phyloP scores from a whole-genome alignment of 2,888 invertebrate species.

The Ferrisia virgata region DNA sequence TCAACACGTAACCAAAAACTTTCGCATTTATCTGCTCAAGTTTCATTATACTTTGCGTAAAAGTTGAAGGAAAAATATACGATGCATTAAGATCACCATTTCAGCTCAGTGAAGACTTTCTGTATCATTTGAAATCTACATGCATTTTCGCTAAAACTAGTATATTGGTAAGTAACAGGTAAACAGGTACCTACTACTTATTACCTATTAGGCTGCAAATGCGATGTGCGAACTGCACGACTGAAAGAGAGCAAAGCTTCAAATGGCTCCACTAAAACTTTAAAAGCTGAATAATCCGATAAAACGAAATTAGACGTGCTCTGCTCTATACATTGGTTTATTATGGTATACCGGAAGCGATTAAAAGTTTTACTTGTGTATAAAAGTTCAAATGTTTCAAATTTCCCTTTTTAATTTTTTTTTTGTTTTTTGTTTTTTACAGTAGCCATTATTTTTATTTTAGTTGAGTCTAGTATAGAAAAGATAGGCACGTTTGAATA shows the following conservation, averaged over 20 bases:
- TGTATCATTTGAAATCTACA: not conserved
- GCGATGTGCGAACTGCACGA: no score
- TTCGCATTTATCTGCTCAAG: not conserved
- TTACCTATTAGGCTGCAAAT: no score
- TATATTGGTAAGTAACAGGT: not conserved
- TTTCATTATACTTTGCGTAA: not conserved
- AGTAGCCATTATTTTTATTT: not conserved
- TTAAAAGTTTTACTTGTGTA: not conserved
- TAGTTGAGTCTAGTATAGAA: not conserved
- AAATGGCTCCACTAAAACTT: not conserved
- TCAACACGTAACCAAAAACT: not conserved
- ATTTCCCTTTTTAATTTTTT: not conserved
- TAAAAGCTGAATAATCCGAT: constrained; percentile 18
- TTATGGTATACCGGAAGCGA: not conserved
- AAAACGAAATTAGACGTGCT: constrained; percentile 10
- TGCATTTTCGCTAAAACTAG: not conserved
- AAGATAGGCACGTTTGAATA: constrained; percentile 9
- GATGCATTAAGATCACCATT: not conserved
- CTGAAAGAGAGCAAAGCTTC: not conserved
- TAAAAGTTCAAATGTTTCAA: constrained; percentile 17
- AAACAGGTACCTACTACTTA: no score
- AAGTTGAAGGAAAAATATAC: not conserved
- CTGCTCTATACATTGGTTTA: constrained; percentile 1
- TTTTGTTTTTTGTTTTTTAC: not conserved
- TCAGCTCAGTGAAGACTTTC: not conserved